A percentile compares a stretch with the other conserved stretches of the same genome.
phyloP scores from a whole-genome alignment of 1,140 invertebrate species.

The Galendromus occidentalis region DNA sequence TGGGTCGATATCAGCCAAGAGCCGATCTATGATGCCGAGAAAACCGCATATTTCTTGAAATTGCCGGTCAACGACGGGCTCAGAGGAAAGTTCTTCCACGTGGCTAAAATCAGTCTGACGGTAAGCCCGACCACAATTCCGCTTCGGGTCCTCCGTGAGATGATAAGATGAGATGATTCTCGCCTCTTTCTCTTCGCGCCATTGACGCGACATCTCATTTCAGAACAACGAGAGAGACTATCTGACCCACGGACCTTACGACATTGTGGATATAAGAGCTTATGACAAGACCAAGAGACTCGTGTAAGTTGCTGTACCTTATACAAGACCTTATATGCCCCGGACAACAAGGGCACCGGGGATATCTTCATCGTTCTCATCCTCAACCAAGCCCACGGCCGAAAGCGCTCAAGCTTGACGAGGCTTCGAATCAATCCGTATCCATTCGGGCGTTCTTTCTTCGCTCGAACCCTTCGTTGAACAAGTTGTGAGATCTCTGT shows the following conservation, averaged over 20 bases:
- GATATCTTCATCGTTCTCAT: too few relatives aligned
- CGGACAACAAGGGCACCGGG: too few relatives aligned
- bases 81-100: constrained; percentile 42
- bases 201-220: constrained; percentile 13
- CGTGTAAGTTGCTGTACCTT: constrained; percentile 48
- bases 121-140: constrained; percentile 14
- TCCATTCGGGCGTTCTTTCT: too few relatives aligned
- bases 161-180: constrained; percentile 8
- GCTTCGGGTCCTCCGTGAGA: not conserved
- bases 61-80: constrained; percentile 34
- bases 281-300: constrained; percentile 46
- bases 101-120: constrained; percentile 35
- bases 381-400: too few relatives aligned
- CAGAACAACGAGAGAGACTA: constrained; percentile 27
- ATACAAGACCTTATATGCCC: too few relatives aligned
- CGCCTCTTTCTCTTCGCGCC: not conserved
- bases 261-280: constrained; percentile 52
- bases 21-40: constrained; percentile 26
- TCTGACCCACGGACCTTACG: constrained; percentile 48
- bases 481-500: too few relatives aligned
- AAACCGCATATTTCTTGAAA: constrained; percentile 32
- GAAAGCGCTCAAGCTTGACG: too few relatives aligned
- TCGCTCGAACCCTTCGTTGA: too few relatives aligned
- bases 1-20: constrained; percentile 44
- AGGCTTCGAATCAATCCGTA: too few relatives aligned